These are phyloP conservation scores for Halcyon badia DNA, from an alignment of 2,797 vertebrate species.

Conservation along the genomic window DNA sequence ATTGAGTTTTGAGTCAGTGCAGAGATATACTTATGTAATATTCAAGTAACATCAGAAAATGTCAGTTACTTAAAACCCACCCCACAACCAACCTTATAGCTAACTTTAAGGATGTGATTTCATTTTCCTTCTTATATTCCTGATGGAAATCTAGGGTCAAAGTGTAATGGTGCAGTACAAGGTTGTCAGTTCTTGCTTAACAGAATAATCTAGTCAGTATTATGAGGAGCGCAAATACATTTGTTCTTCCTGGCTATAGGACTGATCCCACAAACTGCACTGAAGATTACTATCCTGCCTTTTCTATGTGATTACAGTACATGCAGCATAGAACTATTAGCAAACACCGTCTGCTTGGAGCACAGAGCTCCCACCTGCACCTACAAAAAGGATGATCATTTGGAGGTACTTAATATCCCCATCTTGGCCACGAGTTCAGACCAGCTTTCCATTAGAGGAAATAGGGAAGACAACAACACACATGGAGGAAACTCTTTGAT, in stretches of 20 bases:
- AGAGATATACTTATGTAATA: neutral
- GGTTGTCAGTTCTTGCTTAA: neutral
- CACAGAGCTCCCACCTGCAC: neutral
- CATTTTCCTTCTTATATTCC: neutral
- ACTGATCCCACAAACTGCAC: neutral
- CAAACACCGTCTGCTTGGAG: neutral
- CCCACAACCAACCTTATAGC: neutral
- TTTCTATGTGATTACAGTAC: neutral
- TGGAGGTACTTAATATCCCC: neutral
- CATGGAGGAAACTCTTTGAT: neutral
- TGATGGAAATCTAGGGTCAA: neutral
- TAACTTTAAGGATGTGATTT: neutral
- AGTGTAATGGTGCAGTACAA: fast-evolving
- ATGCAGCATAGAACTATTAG: neutral
- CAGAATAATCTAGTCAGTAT: neutral
- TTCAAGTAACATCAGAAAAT: neutral
- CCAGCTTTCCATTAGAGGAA: neutral
- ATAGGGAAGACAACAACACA: neutral
- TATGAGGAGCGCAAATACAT: neutral
- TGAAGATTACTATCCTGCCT: neutral
- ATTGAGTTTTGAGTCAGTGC: neutral
- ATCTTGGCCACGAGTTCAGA: neutral
- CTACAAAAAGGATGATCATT: neutral
- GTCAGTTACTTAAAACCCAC: neutral
- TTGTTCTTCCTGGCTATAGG: neutral